These are phyloP conservation scores for Peromyscus californicus DNA, from an alignment of 2,113 vertebrate genomes.

Conservation along the genomic window DNA sequence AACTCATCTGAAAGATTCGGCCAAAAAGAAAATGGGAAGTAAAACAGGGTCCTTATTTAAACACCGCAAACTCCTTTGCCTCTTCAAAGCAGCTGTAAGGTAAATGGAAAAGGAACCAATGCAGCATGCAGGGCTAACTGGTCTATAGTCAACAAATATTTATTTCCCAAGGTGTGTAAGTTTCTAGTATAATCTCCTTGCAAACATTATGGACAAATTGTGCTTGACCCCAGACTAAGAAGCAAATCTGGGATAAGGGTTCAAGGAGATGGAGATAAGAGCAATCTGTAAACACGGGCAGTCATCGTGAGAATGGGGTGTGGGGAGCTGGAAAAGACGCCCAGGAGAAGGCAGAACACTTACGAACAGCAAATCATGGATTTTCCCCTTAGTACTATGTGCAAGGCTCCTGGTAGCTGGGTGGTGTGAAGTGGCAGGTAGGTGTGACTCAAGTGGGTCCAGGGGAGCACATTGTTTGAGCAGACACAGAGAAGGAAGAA, in stretches of 20 bases:
- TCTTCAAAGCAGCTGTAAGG: background rate
- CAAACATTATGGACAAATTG: background rate
- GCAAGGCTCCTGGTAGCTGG: background rate
- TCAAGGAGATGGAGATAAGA: background rate
- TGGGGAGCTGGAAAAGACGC: background rate
- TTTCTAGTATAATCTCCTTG: background rate
- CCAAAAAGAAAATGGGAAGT: background rate
- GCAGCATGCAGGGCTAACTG: background rate
- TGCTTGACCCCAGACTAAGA: background rate
- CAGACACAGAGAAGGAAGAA: background rate
- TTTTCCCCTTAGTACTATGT: background rate
- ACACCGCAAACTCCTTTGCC: background rate
- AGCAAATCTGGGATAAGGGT: too few relatives aligned
- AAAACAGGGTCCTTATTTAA: background rate
- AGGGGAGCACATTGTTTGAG: background rate
- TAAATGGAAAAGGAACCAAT: background rate
- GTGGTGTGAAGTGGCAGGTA: background rate
- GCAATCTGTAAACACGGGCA: background rate
- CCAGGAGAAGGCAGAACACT: background rate
- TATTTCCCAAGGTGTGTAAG: background rate
- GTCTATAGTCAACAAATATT: background rate
- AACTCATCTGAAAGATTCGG: background rate
- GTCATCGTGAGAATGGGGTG: background rate
- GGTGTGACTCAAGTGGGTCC: background rate
- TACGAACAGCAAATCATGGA: fast-evolving